Evolutionary conservation across 2,888 invertebrate species (phyloP), one percentile per base, ranked within the genome.

Genomic region (Drosophila dives): DNA sequence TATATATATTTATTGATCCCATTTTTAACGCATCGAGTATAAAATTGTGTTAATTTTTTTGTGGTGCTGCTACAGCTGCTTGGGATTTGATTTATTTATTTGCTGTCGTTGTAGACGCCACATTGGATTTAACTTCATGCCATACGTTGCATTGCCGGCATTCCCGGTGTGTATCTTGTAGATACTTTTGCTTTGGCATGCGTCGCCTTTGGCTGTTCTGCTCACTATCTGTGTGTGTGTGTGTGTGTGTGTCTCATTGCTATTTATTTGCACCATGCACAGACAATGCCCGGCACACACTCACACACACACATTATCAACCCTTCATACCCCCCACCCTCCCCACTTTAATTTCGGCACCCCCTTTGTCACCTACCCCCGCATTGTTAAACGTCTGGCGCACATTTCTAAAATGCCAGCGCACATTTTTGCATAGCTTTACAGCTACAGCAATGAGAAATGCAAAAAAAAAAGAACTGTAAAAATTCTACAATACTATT

Each of bases 341-440:
- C 29, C 29, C 5, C 36, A 11, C 5, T 11, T 2, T 12, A 29
- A 29, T 29, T 8, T 15, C 4, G 1, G 7, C 51, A 11, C 40
- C 29, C 38, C 38, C 26, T 17, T 2, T n/a, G 34, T 26, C 11
- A 17, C 17, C 54, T 36, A 12, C 17, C 34, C 17, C 23, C 33
- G 48, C 62, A 64, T 71, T 78, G 66, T 64, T 66, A 50, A 68
- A 77, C 23, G 87, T 77, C 83, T 78, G 74, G 63, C 75, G 83
- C 81, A 86, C 83, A 86, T 86, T 86, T 65, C 69, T 90, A 17
- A 78, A 81, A 86, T 86, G 76, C 90, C 90, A 75, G 74, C 66
- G 86, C 81, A 64, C 76, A 85, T 86, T 76, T 81, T 77, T 73
- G 53, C 62, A 67, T 42, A 60, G 69, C 69, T 69, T 71, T 45